A percentile compares a stretch with the other conserved stretches of the same genome.
These are phyloP conservation scores for Hemiscyllium ocellatum DNA, from an alignment of 2,113 vertebrate species.

Conservation along the genomic window DNA sequence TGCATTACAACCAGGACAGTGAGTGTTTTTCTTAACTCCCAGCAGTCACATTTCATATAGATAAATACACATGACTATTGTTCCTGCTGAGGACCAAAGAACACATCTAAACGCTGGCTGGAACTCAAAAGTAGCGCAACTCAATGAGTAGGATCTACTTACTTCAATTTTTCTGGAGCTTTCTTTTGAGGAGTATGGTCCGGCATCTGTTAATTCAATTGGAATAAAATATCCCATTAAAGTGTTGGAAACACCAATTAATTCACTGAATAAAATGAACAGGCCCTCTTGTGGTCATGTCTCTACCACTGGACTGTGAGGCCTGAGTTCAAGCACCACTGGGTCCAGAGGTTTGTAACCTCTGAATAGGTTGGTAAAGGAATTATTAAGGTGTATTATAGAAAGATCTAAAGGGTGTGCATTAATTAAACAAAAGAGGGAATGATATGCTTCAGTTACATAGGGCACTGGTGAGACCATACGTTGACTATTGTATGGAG, in stretches of 20 bases:
- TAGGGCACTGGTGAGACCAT: no score
- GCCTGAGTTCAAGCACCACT: no score
- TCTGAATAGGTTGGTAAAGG: no score
- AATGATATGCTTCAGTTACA: no score
- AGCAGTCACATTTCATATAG: not conserved
- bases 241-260: not conserved
- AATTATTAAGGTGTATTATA: not conserved
- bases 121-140: not conserved
- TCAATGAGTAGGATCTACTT: conserved; percentile 39
- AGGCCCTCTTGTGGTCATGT: no score
- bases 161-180: conserved; percentile 81
- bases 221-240: not conserved
- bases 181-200: conserved; percentile 66
- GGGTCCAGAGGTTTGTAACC: no score
- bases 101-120: no score
- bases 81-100: not conserved
- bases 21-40: not conserved
- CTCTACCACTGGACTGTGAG: no score
- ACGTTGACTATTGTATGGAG: no score
- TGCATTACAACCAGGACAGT: not conserved
- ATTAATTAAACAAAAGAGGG: not conserved
- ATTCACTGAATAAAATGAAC: not conserved
- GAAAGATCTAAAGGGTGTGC: not conserved
- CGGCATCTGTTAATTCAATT: conserved; percentile 49
- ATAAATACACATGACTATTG: not conserved